Conservation (phyloP, 1,140 invertebrate genomes). For the Cotesia typhae region DNA sequence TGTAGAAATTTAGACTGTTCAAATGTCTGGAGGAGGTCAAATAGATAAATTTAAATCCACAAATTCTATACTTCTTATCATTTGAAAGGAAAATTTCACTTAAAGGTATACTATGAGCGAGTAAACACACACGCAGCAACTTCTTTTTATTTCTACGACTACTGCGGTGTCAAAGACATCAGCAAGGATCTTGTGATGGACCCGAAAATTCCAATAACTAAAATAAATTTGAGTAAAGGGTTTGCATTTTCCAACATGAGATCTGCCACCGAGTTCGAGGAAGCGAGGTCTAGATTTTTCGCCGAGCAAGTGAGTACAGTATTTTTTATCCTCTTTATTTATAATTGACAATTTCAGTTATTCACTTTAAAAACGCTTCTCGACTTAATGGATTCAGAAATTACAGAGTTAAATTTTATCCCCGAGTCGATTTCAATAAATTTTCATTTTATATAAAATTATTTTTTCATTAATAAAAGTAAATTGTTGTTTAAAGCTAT, state of each 20-base stretch:
- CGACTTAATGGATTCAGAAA: too few species aligned
- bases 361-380: too few species aligned
- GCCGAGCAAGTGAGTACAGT: conserved; percentile 67
- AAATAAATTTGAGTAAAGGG: conserved; percentile 81
- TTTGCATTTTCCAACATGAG: conserved; percentile 84
- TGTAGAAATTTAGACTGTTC: too few species aligned
- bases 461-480: too few species aligned
- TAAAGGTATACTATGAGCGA: conserved; percentile 84
- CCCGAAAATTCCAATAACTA: conserved; percentile 77
- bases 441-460: too few species aligned
- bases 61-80: not conserved
- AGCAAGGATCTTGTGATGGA: conserved; percentile 76
- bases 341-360: not conserved
- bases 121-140: conserved; percentile 84
- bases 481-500: too few species aligned
- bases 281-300: conserved; percentile 84
- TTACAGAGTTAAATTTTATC: too few species aligned
- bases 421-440: too few species aligned
- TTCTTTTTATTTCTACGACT: conserved; percentile 80
- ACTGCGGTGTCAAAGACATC: conserved; percentile 83
- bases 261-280: conserved; percentile 84
- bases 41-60: too few species aligned
- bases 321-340: conserved; percentile 12
- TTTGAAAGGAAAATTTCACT: not conserved
- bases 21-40: too few species aligned